Evolutionary conservation across 2,113 vertebrate species (phyloP), one percentile per base, ranked within the genome.

Genomic region (Psettodes erumei): DNA sequence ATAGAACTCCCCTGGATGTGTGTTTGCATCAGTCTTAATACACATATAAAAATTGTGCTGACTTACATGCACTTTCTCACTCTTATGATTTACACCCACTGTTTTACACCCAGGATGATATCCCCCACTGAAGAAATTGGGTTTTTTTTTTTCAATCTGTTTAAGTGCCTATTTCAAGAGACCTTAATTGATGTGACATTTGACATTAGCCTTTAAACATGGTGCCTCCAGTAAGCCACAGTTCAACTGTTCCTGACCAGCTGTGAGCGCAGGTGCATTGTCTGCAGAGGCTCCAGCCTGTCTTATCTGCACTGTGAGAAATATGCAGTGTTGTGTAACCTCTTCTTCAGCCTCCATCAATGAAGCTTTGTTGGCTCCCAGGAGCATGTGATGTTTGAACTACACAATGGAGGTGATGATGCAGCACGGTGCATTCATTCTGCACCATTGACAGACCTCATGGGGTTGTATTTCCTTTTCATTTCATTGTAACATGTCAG

Each of bases 291-390:
- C 53, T 56, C 42, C 25, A 43, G 54, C 27, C 63, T 40, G 71
- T 75, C 59, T 79, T 66, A 78, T 90, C 82, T 61, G 64, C 3
- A 11, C 30, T 51, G 10, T 35, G 10, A 67, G 56, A 75, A 85
- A 53, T 79, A 77, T 85, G 76, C 56, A 42, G 63, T n/a, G 54
- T 77, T 77, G 63, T 71, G 68, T 71, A 88, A 83, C 75, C 27
- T 47, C 62, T n/a, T 54, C 19, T 5, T 50, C 23, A 13, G 70
- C 38, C 50, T 58, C 23, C n/a, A 67, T 88, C 62, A 88, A 75
- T 75, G 76, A 47, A 38, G 28, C 84, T 87, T 83, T 93, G 90
- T 88, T 65, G 74, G 55, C 28, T 64, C 30, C 28, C 84, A 79
- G 85, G 81, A 86, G 85, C 42, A 23, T 74, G 61, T 27, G 65